Percentiles rank a stretch among this genome's conserved stretches.
Conservation (phyloP, 2,113 vertebrate genomes). For the Hippoglossus stenolepis region DNA sequence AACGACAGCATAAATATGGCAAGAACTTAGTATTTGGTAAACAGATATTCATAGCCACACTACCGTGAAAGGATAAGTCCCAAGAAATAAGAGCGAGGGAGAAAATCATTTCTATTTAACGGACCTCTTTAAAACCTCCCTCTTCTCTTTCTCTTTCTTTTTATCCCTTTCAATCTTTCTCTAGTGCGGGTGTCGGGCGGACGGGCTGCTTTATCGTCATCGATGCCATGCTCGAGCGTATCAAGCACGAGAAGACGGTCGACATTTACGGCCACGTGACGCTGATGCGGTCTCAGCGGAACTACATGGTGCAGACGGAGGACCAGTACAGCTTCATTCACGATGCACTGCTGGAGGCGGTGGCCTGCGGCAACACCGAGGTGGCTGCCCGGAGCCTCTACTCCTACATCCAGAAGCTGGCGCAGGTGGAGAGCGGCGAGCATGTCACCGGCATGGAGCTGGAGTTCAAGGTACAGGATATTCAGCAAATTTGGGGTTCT, state of each 20-base stretch:
- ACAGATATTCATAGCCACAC: conserved; percentile 8
- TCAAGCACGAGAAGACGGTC: conserved; percentile 97
- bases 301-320: conserved; percentile 99
- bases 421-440: conserved; percentile 92
- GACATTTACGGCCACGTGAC: conserved; percentile 98
- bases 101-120: not conserved
- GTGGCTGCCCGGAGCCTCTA: conserved; percentile 95
- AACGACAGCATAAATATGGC: conserved; percentile 3
- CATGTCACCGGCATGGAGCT: conserved; percentile 98
- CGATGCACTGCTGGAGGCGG: conserved; percentile 96
- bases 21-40: not conserved
- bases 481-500: not conserved
- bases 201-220: conserved; percentile 99
- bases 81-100: not conserved
- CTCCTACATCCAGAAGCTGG: conserved; percentile 96
- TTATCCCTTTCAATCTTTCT: not conserved
- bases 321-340: conserved; percentile 99
- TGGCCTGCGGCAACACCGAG: conserved; percentile 96
- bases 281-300: conserved; percentile 95
- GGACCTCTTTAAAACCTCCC: not conserved
- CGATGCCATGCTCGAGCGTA: conserved; percentile 97
- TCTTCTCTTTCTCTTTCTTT: not conserved
- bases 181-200: conserved; percentile 93
- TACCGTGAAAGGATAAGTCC: not conserved
- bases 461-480: conserved; percentile 92